Evolutionary conservation across 2,113 vertebrate species (phyloP), one percentile per base, ranked within the genome.

Genomic region (Eleginops maclovinus): DNA sequence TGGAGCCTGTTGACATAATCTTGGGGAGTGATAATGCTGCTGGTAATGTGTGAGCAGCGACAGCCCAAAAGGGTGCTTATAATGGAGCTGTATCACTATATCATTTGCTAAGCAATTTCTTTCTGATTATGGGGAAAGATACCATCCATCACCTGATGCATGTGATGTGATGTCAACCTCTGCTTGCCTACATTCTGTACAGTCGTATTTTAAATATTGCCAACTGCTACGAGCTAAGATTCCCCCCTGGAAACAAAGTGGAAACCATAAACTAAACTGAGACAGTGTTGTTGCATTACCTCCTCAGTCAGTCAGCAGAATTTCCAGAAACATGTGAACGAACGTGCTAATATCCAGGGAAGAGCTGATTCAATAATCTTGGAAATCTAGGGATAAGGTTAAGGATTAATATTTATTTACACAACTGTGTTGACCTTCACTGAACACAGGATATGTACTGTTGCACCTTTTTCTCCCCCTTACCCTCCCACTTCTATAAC

Each of bases 391-490:
- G 88, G 90, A 92, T 94, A 93, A 94, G 91, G 85, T 92, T 92
- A 94, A 93, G 89, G 17, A 84, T 78, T 90, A 83, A 81, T 93
- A 94, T 95, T 95, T 96, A 95, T 96, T 96, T 96, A 93, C 90
- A 91, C 91, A 95, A 91, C 90, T 94, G 92, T 89, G 93, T 79
- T 94, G 93, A 94, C 94, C 92, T 82, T 95, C 80, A 46, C 80
- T 79, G 84, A 89, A 85, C 68, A 95, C 88, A 95, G 94, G 94
- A 96, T 93, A 92, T 73, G 90, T 81, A 92, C 90, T 91, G 89
- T 91, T 94, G 87, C 91, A 91, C 81, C 89, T 87, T 85, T 86
- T 72, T 79, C 60, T 44, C 81, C 54, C 64, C 55, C 70, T 22
- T 55, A 80, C 72, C 68, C 71, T 77, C 76, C 72, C 79, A 79